Base-by-base conservation (phyloP, 2,113 vertebrate species). In the Sander vitreus region DNA sequence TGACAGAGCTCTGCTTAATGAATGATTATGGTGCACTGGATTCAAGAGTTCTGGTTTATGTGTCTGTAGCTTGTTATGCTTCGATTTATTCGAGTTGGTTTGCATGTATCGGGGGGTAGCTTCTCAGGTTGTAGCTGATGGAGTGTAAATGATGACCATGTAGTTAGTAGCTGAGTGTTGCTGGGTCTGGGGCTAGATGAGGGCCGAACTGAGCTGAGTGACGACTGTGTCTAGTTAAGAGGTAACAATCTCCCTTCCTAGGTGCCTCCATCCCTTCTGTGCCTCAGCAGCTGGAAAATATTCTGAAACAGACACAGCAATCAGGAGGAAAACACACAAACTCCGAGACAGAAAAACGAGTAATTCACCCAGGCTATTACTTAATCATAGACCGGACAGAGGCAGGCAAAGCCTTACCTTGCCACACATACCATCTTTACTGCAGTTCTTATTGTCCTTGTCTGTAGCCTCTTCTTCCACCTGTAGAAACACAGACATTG, bases 201-300 rank as follows among this genome's bases (percentile, higher is more conserved):
- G 62, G 76, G n/a, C 68, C 27, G 58, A 69, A 87, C 73, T 76
- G 53, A 85, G 81, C 74, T 7, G 78, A 76, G 71, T 70, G 81
- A 69, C 5, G 67, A 45, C 13, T 73, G 67, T 58, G 47, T 62
- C 67, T 43, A 50, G 83, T 93, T 93, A 95, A 72, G 94, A 93
- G 88, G 93, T 93, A 81, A 94, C 83, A 0, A 95, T 93, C 89
- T 94, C 92, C 48, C 89, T 90, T 55, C 96, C 96, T 97, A 98
- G 94, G 97, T 97, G 94, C 95, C 96, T 63, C 95, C 96, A 85
- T 97, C 97, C 93, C 96, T 96, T 95, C 97, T 97, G 94, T 97
- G 97, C 91, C 98, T 95, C 93, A 96, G 95, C 95, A 97, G 96
- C 94, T 97, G 98, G 94, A 98, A 98, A 96, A 99, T 97, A 93